These are phyloP conservation scores for Cavia porcellus DNA, from an alignment of 2,113 vertebrate genomes.

Conservation along the genomic window DNA sequence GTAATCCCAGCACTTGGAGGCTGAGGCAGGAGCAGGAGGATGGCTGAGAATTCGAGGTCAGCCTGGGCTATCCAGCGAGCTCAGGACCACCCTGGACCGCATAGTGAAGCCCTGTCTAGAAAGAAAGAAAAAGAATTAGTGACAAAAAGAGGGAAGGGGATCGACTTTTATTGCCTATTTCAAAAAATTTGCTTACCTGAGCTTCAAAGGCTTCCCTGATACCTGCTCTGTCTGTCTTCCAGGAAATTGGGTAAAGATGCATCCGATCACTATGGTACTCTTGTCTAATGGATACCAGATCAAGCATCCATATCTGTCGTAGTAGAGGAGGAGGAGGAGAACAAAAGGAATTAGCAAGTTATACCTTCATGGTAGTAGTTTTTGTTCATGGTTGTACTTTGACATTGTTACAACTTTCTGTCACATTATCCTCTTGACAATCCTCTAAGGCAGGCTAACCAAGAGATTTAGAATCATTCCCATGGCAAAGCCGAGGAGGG, in stretches of 20 bases:
- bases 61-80: background rate
- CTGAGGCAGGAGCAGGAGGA: background rate
- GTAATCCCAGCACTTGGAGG: background rate
- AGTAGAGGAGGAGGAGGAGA: background rate
- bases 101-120: background rate
- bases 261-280: background rate
- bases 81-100: background rate
- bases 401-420: background rate
- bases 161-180: background rate
- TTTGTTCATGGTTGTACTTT: background rate
- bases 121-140: background rate
- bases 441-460: background rate
- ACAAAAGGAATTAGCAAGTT: background rate
- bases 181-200: background rate
- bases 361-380: background rate
- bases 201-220: background rate
- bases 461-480: background rate
- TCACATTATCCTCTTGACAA: background rate
- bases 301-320: background rate
- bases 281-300: background rate
- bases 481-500: background rate
- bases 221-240: background rate
- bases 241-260: background rate
- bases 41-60: background rate
- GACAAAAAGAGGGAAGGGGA: background rate